phyloP scores from a whole-genome alignment of 1,140 invertebrate species.

The Drosophila quadrilineata region DNA sequence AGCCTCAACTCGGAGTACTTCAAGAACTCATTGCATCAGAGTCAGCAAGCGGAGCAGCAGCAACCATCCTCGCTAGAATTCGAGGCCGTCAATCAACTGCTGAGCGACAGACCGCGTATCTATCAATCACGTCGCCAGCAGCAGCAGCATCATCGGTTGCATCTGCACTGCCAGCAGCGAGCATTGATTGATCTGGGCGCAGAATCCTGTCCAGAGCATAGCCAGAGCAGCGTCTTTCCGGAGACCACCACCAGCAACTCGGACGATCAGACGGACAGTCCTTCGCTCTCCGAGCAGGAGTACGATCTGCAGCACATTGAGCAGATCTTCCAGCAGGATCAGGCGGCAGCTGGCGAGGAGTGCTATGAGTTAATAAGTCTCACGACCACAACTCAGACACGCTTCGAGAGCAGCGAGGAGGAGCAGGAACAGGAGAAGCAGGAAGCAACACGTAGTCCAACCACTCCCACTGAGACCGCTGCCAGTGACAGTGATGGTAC shows the following conservation, averaged over 20 bases:
- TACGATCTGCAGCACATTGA: conserved; percentile 73
- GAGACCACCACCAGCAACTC: conserved; percentile 78
- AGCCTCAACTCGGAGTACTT: conserved; percentile 86
- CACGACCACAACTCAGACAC: conserved; percentile 70
- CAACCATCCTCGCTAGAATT: conserved; percentile 64
- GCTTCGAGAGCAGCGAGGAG: conserved; percentile 65
- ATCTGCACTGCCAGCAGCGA: conserved; percentile 45
- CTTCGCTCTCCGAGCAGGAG: conserved; percentile 73
- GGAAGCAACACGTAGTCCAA: conserved; percentile 5
- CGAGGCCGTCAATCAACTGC: conserved; percentile 61
- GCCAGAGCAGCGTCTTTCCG: conserved; percentile 74
- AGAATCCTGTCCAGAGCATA: conserved; percentile 76
- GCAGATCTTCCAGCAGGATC: conserved; percentile 61
- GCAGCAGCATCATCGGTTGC: conserved; percentile 26
- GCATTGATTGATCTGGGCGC: conserved; percentile 47
- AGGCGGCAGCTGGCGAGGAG: conserved; percentile 35
- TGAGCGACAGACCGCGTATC: conserved; percentile 65
- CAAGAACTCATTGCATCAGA: conserved; percentile 82
- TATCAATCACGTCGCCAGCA: conserved; percentile 69
- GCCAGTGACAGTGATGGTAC: conserved; percentile 57
- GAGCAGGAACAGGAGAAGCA: conserved; percentile 15
- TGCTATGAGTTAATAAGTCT: conserved; percentile 72
- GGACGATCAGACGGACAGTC: conserved; percentile 74
- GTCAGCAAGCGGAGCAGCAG: conserved; percentile 49
- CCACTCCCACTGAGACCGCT: conserved; percentile 34